phyloP scores from a whole-genome alignment of 2,113 vertebrate genomes.

The Hassar affinis region DNA sequence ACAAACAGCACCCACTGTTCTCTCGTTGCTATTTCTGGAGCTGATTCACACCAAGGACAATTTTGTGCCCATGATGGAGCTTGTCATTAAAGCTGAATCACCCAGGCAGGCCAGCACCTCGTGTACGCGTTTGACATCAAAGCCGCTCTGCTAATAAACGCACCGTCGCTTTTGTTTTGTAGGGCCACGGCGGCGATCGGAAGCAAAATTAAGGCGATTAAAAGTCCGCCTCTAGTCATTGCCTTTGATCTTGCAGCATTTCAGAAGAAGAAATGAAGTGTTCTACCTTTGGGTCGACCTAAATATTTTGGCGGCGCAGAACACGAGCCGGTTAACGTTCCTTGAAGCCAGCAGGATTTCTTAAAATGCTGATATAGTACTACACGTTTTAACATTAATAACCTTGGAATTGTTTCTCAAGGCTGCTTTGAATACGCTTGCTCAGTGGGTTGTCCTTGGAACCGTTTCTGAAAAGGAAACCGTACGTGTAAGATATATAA shows the following conservation, averaged over 20 bases:
- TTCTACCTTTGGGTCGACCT: not conserved
- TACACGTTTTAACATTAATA: not conserved
- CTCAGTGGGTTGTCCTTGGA: not conserved
- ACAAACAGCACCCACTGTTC: slow-evolving; percentile 41
- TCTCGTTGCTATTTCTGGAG: slow-evolving; percentile 43
- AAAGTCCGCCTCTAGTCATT: not conserved
- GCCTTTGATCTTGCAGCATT: not conserved
- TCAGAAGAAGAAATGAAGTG: not conserved
- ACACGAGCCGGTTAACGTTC: not conserved
- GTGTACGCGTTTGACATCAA: not conserved
- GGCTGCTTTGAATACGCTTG: not conserved
- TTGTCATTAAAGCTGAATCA: slow-evolving; percentile 41
- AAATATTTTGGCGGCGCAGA: not conserved
- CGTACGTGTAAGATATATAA: not conserved
- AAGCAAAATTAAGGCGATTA: slow-evolving; percentile 13
- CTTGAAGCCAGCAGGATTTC: not conserved
- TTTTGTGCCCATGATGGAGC: slow-evolving; percentile 30
- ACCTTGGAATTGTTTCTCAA: not conserved
- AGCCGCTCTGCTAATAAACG: slow-evolving; percentile 20
- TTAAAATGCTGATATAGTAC: not conserved
- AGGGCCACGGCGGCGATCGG: not conserved
- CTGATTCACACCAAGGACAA: slow-evolving; percentile 49
- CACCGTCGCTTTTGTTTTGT: not conserved
- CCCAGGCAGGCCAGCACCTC: slow-evolving; percentile 17
- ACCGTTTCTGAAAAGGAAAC: not conserved